Base-by-base conservation (phyloP, 2,888 invertebrate species). In the Yponomeuta evonymella region DNA sequence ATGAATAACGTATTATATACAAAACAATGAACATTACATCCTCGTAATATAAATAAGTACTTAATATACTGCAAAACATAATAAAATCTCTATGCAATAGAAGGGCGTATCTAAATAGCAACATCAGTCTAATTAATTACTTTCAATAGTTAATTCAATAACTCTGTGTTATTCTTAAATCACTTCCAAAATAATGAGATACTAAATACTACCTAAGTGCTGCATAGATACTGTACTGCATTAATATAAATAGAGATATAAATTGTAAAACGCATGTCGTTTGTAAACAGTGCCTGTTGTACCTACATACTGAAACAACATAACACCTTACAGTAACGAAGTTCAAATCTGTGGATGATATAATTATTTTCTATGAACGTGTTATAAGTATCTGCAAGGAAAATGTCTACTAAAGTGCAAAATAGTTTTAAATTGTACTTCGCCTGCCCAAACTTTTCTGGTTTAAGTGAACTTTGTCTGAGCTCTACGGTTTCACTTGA, bases 1-100 rank as follows among this genome's bases (percentile, higher is more conserved):
- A 63, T 62, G 64, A 23, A 64, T 23, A 70, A 48, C 11, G n/a
- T 67, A 48, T 68, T 23, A n/a, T 67, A 43, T 15, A 67, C 15
- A 67, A 36, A 64, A 36, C 33, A 67, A 67, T 43, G 30, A 33
- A 33, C 30, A 66, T 66, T 66, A 43, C 9, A 8, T 8, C 43
- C 64, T 64, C 1, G 11, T 64, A 29, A 64, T n/a, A 64, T 64
- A 64, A 23, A n/a, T 62, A 15, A 62, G n/a, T 64, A 64, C 4
- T 64, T 23, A 23, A 15, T 58, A 58, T 15, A 58, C 6, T 58
- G 51, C 51, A 58, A 58, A 58, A 15, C 51, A 58, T 58, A 58
- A 58, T 58, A 58, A 58, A 15, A 58, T 58, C 12, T 58, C 15
- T 58, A 15, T 58, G 51, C 51, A 58, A 58, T 58, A 58, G 3